Percentiles rank a stretch among this genome's conserved stretches.
Evolutionary conservation across 1,140 invertebrate species (phyloP).

Genomic region (Hermatobates lingyangjiaoensis): DNA sequence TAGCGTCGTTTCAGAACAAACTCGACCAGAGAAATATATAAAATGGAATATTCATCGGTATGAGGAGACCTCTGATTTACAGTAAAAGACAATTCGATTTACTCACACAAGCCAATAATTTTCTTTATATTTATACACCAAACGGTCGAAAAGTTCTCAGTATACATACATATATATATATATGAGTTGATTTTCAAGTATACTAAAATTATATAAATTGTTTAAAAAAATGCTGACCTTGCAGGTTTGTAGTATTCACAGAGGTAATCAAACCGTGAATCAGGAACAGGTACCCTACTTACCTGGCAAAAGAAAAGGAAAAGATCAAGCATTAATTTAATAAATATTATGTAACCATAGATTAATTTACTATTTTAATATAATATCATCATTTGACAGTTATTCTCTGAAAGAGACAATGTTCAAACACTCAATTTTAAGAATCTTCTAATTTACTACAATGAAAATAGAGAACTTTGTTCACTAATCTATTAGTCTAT

Average conservation of each 20-base stretch:
- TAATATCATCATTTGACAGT: neutral
- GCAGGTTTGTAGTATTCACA: constrained; percentile 85
- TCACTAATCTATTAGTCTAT: neutral
- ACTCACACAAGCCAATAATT: too few relatives aligned
- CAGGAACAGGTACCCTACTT: constrained; percentile 96
- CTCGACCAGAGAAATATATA: too few relatives aligned
- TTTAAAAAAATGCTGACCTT: constrained; percentile 40
- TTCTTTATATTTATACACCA: too few relatives aligned
- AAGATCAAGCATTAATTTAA: neutral
- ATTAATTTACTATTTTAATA: neutral
- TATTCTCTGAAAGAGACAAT: neutral
- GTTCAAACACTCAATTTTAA: neutral
- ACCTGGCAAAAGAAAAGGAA: constrained; percentile 28
- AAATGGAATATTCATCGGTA: too few relatives aligned
- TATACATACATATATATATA: too few relatives aligned
- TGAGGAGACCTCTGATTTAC: too few relatives aligned
- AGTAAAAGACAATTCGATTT: too few relatives aligned
- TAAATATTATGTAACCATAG: neutral
- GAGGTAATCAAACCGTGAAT: constrained; percentile 82
- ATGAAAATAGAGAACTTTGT: neutral
- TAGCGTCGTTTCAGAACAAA: too few relatives aligned
- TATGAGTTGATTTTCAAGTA: neutral
- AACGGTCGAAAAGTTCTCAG: too few relatives aligned
- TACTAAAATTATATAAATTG: neutral
- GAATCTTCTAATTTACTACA: neutral